Conservation (phyloP, 2,888 invertebrate genomes). For the Dryococelus australis region DNA sequence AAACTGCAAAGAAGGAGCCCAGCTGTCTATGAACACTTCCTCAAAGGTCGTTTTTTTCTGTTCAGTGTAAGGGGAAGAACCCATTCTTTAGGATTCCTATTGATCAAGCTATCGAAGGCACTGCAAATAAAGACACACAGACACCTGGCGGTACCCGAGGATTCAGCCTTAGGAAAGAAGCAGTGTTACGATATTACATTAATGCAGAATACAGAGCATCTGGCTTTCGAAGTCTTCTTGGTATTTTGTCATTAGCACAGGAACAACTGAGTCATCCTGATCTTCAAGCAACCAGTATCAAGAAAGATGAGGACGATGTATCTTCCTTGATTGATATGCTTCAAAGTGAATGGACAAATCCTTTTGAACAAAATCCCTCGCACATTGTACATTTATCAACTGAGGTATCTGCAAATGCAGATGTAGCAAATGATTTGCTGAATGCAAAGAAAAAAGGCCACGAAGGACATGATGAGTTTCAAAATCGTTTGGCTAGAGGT, state of each 20-base stretch:
- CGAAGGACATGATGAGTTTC: neutral
- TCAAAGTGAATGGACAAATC: slow-evolving; percentile 11
- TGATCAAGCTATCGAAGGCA: neutral
- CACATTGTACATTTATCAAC: slow-evolving; percentile 11
- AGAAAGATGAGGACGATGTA: neutral
- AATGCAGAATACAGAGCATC: slow-evolving; percentile 11
- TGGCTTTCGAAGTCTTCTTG: neutral
- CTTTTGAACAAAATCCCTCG: slow-evolving; percentile 17
- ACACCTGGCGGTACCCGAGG: neutral
- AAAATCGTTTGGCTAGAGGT: neutral
- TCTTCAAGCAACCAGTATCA: neutral
- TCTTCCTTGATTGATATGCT: neutral
- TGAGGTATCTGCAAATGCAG: neutral
- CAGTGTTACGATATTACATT: neutral
- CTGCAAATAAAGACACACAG: neutral
- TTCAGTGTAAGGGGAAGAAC: neutral
- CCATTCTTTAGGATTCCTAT: neutral
- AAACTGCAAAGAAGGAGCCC: neutral
- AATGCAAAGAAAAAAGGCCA: neutral
- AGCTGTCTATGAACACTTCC: neutral
- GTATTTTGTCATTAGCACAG: neutral
- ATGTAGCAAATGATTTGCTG: neutral
- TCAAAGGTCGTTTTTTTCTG: neutral
- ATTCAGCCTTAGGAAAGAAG: slow-evolving; percentile 1
- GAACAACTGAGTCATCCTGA: neutral